phyloP scores from a whole-genome alignment of 2,797 vertebrate species.

The Columba guinea region DNA sequence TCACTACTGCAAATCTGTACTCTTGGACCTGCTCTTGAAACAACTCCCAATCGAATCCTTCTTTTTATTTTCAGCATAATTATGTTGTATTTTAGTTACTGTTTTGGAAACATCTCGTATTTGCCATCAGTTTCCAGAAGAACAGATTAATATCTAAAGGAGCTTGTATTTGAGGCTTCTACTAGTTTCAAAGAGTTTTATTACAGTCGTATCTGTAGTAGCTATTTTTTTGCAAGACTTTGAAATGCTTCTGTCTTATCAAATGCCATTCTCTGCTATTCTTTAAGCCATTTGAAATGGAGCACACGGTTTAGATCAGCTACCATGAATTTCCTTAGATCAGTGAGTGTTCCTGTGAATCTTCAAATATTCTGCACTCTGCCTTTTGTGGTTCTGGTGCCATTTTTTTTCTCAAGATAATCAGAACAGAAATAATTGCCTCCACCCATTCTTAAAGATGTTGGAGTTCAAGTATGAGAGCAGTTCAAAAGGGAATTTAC shows the following conservation, averaged over 20 bases:
- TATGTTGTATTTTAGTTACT: conserved; percentile 32
- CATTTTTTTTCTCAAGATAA: conserved; percentile 33
- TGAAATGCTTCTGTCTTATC: conserved; percentile 42
- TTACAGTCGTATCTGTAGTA: conserved; percentile 13
- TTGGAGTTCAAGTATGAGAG: conserved; percentile 23
- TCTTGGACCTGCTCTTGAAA: background rate
- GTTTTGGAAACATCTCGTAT: background rate
- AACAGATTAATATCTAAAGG: conserved; percentile 24
- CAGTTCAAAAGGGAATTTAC: background rate
- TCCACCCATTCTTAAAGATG: background rate
- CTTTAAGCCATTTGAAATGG: conserved; percentile 42
- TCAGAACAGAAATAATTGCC: conserved; percentile 32
- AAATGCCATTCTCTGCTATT: conserved; percentile 5
- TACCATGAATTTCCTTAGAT: conserved; percentile 48
- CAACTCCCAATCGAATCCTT: background rate
- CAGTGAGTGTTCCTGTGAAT: background rate
- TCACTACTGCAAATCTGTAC: background rate
- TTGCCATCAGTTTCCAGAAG: conserved; percentile 36
- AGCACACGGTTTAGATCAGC: conserved; percentile 29
- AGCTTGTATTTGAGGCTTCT: background rate
- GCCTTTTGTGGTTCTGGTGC: conserved; percentile 7
- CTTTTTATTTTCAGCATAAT: conserved; percentile 33
- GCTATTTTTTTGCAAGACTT: conserved; percentile 16
- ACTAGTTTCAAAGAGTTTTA: conserved; percentile 31
- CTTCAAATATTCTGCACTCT: conserved; percentile 3